Evolutionary conservation across 2,113 vertebrate species (phyloP).

Genomic region (Percopsis transmontana): DNA sequence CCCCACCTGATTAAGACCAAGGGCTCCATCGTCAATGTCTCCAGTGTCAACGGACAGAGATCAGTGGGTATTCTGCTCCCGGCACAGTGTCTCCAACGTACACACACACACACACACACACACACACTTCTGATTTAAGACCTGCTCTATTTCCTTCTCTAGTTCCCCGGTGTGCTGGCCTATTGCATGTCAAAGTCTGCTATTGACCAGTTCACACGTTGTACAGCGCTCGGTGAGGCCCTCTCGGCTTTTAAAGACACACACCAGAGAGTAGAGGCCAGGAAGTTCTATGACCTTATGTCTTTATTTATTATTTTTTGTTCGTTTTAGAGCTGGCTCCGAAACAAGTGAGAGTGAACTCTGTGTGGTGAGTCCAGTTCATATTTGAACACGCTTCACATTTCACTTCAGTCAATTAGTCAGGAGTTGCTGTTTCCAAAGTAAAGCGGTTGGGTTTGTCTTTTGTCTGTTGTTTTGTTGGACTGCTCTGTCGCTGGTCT

Average conservation of each 20-base stretch:
- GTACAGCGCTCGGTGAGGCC: conserved; percentile 77
- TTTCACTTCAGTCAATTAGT: not conserved
- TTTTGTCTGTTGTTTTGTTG: not conserved
- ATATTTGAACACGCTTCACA: not conserved
- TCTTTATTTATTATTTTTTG: not conserved
- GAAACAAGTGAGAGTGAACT: conserved; percentile 82
- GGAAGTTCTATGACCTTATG: not conserved
- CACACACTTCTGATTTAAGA: no score
- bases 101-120: not conserved
- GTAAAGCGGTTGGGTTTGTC: not conserved
- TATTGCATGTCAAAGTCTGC: conserved; percentile 85
- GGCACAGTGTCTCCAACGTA: not conserved
- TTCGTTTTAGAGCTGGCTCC: conserved; percentile 75
- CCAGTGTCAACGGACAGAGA: conserved; percentile 83
- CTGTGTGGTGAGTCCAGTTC: conserved; percentile 74
- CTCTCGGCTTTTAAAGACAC: not conserved
- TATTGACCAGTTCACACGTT: conserved; percentile 83
- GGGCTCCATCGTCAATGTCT: conserved; percentile 81
- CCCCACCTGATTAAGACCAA: conserved; percentile 81
- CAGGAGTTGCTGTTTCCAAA: not conserved
- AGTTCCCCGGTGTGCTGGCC: conserved; percentile 82
- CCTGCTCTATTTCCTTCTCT: conserved; percentile 14
- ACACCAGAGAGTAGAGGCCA: not conserved
- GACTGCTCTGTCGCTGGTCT: not conserved
- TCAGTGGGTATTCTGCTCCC: conserved; percentile 68